Evolutionary conservation across 2,797 vertebrate genomes (phyloP), one percentile per base, ranked within the genome.

Genomic region (Cossypha caffra): DNA sequence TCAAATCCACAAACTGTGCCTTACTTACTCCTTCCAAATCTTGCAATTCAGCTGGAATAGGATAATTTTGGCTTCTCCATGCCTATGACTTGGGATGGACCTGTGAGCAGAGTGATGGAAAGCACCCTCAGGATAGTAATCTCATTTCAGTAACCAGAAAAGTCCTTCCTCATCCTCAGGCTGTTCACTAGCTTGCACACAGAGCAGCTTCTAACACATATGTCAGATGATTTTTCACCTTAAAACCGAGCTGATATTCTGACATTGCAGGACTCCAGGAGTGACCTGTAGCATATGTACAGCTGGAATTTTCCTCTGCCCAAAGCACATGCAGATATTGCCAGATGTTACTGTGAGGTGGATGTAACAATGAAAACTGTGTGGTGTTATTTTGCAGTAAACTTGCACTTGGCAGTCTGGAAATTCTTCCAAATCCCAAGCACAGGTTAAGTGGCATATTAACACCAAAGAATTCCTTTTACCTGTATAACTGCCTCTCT

Each of bases 241-340:
- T 47, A 9, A 77, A 74, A 42, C 1, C 0, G 0, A 16, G 5
- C 17, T 71, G 52, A 55, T 31, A 59, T 45, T 77, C 40, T 77
- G 68, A 31, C 14, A 33, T 28, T 33, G 18, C 31, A 62, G 50
- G 24, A 17, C 28, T 54, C 14, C 59, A 45, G 21, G 31, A 54
- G 5, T 6, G 21, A 84, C 6, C 11, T 5, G 3, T 35, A 45
- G 17, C 38, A 9, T 9, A 25, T 1, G 18, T 5, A 58, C 3
- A 71, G 21, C 37, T 52, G 24, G 50, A 80, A 40, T 9, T 5
- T 58, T 63, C 43, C 20, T 54, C n/a, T 40, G 9, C 35, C 59
- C 43, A 67, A 79, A 69, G 40, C n/a, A 47, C 23, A 31, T 8
- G 25, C 31, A 67, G 43, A 24, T 28, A 20, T 35, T 51, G 43